These are phyloP conservation scores for Exocentrus adspersus DNA, from an alignment of 2,888 invertebrate genomes.

Conservation along the genomic window DNA sequence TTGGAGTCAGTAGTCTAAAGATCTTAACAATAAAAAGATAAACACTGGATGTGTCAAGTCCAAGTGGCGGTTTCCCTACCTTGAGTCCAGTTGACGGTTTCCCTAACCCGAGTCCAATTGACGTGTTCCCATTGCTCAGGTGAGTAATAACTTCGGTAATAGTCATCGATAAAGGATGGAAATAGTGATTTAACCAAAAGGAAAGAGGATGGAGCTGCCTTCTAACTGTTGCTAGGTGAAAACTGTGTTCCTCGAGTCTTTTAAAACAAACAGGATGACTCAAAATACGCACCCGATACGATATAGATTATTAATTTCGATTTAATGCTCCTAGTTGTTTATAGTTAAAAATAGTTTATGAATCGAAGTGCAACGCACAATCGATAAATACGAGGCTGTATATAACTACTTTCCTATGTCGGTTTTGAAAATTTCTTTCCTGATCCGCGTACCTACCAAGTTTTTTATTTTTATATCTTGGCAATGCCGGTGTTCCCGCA, in stretches of 20 bases:
- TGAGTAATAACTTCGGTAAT: slow-evolving; percentile 19
- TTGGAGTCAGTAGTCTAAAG: too few relatives aligned
- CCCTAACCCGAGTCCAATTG: slow-evolving; percentile 6
- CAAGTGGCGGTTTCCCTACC: neutral
- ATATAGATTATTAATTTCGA: slow-evolving; percentile 10
- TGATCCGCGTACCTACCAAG: too few relatives aligned
- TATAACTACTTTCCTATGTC: too few relatives aligned
- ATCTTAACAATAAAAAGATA: too few relatives aligned
- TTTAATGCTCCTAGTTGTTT: neutral
- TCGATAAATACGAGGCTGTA: neutral
- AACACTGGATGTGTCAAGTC: too few relatives aligned
- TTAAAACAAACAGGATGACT: slow-evolving; percentile 20
- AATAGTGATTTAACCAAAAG: neutral
- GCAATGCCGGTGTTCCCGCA: too few relatives aligned
- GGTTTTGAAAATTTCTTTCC: too few relatives aligned
- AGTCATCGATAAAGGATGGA: too few relatives aligned
- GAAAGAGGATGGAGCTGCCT: slow-evolving; percentile 11
- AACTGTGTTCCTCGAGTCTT: slow-evolving; percentile 2
- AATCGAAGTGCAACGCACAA: neutral
- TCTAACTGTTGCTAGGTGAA: slow-evolving; percentile 22
- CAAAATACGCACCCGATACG: slow-evolving; percentile 8
- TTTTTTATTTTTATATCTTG: too few relatives aligned
- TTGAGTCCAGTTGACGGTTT: neutral
- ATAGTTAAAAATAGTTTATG: neutral
- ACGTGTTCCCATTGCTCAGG: slow-evolving; percentile 7